Evolutionary conservation across 1,140 invertebrate species (phyloP).

Genomic region (Drosophila ambigua): DNA sequence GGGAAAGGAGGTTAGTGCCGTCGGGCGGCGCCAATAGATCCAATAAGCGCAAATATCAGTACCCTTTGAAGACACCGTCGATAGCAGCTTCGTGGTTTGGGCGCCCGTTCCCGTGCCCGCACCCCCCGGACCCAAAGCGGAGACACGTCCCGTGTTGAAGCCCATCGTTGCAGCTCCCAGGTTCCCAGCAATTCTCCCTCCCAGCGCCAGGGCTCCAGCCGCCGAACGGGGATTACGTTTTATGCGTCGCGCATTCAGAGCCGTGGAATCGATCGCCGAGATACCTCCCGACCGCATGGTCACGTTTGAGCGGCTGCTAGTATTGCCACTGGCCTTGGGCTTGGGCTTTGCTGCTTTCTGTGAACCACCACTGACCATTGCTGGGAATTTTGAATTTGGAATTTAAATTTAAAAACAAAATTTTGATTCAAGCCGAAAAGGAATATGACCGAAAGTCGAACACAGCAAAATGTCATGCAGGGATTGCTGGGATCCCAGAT

Average conservation of each 20-base stretch:
- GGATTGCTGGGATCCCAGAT: slow-evolving; percentile 1
- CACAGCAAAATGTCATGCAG: neutral
- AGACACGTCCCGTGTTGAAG: neutral
- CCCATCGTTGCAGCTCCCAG: too few relatives aligned
- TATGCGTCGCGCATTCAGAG: neutral
- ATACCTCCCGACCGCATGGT: slow-evolving; percentile 3
- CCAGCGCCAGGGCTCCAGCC: neutral
- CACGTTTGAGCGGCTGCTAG: neutral
- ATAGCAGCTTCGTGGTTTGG: neutral
- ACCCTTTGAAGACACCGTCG: slow-evolving; percentile 47
- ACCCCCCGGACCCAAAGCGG: slow-evolving; percentile 13
- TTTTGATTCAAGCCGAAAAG: slow-evolving; percentile 30
- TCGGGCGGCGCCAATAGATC: slow-evolving; percentile 31
- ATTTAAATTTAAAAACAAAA: slow-evolving; percentile 5
- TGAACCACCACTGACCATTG: slow-evolving; percentile 29
- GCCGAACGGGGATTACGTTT: slow-evolving; percentile 3
- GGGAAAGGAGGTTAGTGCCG: slow-evolving; percentile 54
- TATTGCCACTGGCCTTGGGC: neutral
- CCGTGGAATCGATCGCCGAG: neutral
- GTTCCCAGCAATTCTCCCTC: slow-evolving; percentile 16
- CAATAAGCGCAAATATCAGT: slow-evolving; percentile 31
- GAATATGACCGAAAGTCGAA: slow-evolving; percentile 3
- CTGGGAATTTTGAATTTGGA: slow-evolving; percentile 37
- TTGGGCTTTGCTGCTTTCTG: too few relatives aligned
- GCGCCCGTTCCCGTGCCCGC: slow-evolving; percentile 18